Evolutionary conservation across 2,113 vertebrate genomes (phyloP), one percentile per base, ranked within the genome.

Genomic region (Nibea albiflora): DNA sequence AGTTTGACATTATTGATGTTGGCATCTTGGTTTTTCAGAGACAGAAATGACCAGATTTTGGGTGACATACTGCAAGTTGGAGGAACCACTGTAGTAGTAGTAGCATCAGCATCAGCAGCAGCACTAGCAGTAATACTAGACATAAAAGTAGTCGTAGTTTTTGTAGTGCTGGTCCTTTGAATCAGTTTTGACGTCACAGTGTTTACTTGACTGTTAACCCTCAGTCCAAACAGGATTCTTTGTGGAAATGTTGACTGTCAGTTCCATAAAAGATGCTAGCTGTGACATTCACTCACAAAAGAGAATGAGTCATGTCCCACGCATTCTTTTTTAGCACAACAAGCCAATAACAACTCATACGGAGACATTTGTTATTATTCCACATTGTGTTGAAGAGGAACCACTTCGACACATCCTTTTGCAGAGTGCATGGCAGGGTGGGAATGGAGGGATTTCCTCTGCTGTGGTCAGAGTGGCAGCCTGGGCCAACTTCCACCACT

Each of bases 221-320:
- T 60, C 39, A 31, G 17, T 58, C 1, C 46, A 17, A 83, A 76
- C 76, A 61, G 68, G 50, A 83, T 58, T 39, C 11, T 78, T 64
- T 78, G 66, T 81, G 35, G 47, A 69, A 49, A 61, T 78, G 52
- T 73, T 85, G 76, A 85, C 69, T 62, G 62, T 14, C n/a, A 44
- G 60, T 52, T 66, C 67, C 26, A 68, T 69, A 39, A 80, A 67
- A 56, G 0, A 26, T 60, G 46, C 54, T 39, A 31, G 62, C 10
- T 57, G 50, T 60, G 49, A 61, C 69, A 57, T 12, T 70, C 42
- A 62, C 22, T 71, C 44, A 57, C 11, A n/a, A 63, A 63, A 69
- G 50, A 54, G 16, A 11, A 47, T 28, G 76, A 49, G 47, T 76
- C 85, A 71, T 35, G 31, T 28, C 77, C 76, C 72, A 66, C 56